phyloP scores from a whole-genome alignment of 2,797 vertebrate species.

The Siniperca obscura region DNA sequence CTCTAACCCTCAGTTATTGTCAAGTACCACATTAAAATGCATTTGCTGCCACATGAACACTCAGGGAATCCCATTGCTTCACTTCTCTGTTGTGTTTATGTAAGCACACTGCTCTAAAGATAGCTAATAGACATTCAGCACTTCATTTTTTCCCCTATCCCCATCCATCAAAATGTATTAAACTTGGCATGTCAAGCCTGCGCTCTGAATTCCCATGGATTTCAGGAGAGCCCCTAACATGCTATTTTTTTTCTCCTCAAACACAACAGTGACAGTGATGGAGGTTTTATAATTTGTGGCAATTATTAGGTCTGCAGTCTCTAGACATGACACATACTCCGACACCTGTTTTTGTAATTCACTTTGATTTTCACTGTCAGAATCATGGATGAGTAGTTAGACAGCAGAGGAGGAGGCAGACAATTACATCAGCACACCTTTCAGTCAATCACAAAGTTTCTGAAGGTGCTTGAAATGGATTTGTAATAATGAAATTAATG shows the following conservation, averaged over 20 bases:
- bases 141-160: slow-evolving; percentile 73
- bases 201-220: slow-evolving; percentile 78
- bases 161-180: slow-evolving; percentile 86
- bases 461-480: slow-evolving; percentile 58
- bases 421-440: slow-evolving; percentile 65
- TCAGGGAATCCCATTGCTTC: slow-evolving; percentile 71
- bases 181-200: slow-evolving; percentile 78
- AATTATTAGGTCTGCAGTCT: slow-evolving; percentile 80
- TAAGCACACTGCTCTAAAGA: slow-evolving; percentile 80
- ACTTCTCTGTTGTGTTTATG: slow-evolving; percentile 74
- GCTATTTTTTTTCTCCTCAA: slow-evolving; percentile 57
- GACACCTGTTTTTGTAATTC: slow-evolving; percentile 84
- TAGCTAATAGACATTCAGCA: slow-evolving; percentile 80
- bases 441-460: slow-evolving; percentile 59
- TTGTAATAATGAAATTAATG: slow-evolving; percentile 55
- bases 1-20: slow-evolving; percentile 55
- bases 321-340: slow-evolving; percentile 75
- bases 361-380: slow-evolving; percentile 71
- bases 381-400: slow-evolving; percentile 49
- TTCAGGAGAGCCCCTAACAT: slow-evolving; percentile 75
- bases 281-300: slow-evolving; percentile 80
- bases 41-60: slow-evolving; percentile 67
- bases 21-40: slow-evolving; percentile 67
- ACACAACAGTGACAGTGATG: slow-evolving; percentile 80
- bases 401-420: slow-evolving; percentile 62